Base-by-base conservation (phyloP, 2,113 vertebrate genomes). In the Taxidea taxus region DNA sequence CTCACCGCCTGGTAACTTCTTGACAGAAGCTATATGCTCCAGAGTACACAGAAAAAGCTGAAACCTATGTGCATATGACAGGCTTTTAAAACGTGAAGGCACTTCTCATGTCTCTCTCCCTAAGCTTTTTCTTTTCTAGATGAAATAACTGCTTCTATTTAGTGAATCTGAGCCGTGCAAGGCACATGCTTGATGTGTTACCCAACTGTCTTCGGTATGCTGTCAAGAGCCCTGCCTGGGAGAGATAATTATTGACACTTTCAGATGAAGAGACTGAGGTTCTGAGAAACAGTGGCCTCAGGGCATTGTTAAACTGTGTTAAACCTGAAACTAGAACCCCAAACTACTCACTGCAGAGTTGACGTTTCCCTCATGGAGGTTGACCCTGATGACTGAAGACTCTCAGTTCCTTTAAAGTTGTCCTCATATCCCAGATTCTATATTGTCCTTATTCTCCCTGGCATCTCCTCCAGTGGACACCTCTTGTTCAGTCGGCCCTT, bases 41-140 rank as follows among this genome's bases (percentile, higher is more conserved):
- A 72, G 94, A 96, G 92, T 86, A 60, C 70, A 86, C 47, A 92
- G 94, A 25, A 77, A 62, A 90, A 72, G 78, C 78, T 78, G 85
- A 72, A 92, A 51, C 37, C 44, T 20, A 8, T 2, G 1, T 84
- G 74, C 39, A 34, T 83, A 34, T 83, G 95, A 93, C 92, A 96
- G 83, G 72, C 72, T 97, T 92, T 96, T 91, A 47, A 95, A 93
- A 95, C 27, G 77, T 60, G 92, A 91, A 91, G 54, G 80, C 84
- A 51, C 39, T 90, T 89, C 66, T 93, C 47, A 23, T 1, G 16
- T 34, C 31, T 95, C 56, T 58, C 14, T 93, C 20, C 37, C 25
- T 39, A 18, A 42, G 25, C 29, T 20, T 86, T 88, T 80, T 54
- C 83, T 93, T 70, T 68, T 44, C 51, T 58, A 90, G 90, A 93